Base-by-base conservation (phyloP, 2,797 vertebrate genomes). In the Gambusia yucatana region DNA sequence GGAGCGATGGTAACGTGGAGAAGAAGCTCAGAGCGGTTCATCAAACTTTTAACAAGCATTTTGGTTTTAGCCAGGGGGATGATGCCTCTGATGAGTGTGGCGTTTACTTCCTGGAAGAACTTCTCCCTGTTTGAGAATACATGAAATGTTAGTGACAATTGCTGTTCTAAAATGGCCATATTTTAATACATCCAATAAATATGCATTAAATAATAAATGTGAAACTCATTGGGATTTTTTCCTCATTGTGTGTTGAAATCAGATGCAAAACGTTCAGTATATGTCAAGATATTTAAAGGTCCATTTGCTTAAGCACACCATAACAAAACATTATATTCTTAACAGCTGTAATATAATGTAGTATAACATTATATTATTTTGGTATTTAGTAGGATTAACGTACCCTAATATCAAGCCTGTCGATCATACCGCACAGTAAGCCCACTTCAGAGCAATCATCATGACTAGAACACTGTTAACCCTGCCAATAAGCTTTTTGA, bases 1-100 rank as follows among this genome's bases (percentile, higher is more conserved):
- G 98, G 97, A 1, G 98, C 97, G 5, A 99, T 99, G 75, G 98
- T 99, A 65, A 99, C 98, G 0, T 99, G 98, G 28, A 99, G 83
- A 55, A 99, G 91, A 72, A 99, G 94, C 88, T 99, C 98, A 0
- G 98, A 97, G 81, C 98, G 97, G 91, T 99, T 99, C 97, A 99
- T 99, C 87, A 99, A 87, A 89, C 98, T 99, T 93, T 97, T 99
- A 61, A 99, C 97, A 71, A 99, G 90, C 0, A 96, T 94, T 93
- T 98, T 99, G 0, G 98, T 99, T 93, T 99, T 99, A 36, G 95
- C 96, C 85, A 99, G 94, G 2, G 97, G 96, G 70, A 96, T 94
- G 41, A 84, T 94, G 72, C 94, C 96, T 89, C 95, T 98, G 85
- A 97, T 96, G 79, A 96, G 94, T 48, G 96, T 91, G 41, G 96